phyloP scores from a whole-genome alignment of 2,797 vertebrate species.

The Prunella strophiata region DNA sequence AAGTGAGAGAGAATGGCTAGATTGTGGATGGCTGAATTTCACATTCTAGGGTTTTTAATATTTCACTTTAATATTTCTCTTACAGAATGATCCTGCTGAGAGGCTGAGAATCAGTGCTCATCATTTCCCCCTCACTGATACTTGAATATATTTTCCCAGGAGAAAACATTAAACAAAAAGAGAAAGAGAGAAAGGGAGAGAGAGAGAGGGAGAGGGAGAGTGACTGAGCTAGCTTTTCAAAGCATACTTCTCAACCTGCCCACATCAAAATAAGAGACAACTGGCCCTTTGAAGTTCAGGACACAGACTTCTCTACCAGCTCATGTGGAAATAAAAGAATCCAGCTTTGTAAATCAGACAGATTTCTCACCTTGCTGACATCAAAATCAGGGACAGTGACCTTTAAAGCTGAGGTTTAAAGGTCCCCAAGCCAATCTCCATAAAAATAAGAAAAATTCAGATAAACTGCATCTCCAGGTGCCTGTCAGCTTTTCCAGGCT shows the following conservation, averaged over 20 bases:
- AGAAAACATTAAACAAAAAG: conserved; percentile 82
- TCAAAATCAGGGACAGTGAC: conserved; percentile 51
- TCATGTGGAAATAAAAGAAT: conserved; percentile 68
- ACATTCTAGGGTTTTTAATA: conserved; percentile 80
- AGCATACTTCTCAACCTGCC: conserved; percentile 80
- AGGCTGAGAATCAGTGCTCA: conserved; percentile 74
- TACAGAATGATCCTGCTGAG: conserved; percentile 80
- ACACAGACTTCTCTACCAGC: conserved; percentile 73
- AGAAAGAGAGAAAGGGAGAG: conserved; percentile 9
- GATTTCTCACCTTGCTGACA: conserved; percentile 56
- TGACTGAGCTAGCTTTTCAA: conserved; percentile 76
- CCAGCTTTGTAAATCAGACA: conserved; percentile 59
- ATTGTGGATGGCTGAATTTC: conserved; percentile 72
- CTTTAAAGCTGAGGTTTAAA: conserved; percentile 44
- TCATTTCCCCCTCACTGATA: conserved; percentile 76
- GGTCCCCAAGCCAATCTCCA: conserved; percentile 16
- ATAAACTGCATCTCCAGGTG: neutral
- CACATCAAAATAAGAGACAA: conserved; percentile 83
- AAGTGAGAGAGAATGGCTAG: conserved; percentile 64
- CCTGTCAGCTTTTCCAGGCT: neutral
- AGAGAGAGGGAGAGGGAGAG: conserved; percentile 4
- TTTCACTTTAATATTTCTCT: conserved; percentile 83
- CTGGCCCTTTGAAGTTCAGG: conserved; percentile 81
- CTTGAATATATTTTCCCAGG: conserved; percentile 79
- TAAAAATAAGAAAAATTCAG: conserved; percentile 29